phyloP scores from a whole-genome alignment of 2,888 invertebrate species.

The Apamea anceps region DNA sequence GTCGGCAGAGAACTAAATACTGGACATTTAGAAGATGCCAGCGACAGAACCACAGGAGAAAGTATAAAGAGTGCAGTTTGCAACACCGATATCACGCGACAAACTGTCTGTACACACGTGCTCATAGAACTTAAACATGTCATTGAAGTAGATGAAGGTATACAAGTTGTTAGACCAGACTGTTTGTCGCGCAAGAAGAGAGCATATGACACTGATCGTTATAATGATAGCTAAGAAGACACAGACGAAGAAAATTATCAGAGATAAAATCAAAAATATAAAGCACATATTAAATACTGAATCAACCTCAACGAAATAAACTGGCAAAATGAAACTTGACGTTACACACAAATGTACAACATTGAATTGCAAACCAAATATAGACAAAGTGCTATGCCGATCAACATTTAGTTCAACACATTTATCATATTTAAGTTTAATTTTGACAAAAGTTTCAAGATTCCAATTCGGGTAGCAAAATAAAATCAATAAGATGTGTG shows the following conservation, averaged over 20 bases:
- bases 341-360: constrained; percentile 88
- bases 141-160: neutral
- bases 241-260: constrained; percentile 86
- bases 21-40: constrained; percentile 87
- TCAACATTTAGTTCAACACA: constrained; percentile 75
- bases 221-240: constrained; percentile 89
- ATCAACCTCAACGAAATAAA: constrained; percentile 81
- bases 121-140: constrained; percentile 9
- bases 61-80: constrained; percentile 91
- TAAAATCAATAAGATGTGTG: constrained; percentile 52
- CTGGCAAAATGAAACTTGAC: constrained; percentile 84
- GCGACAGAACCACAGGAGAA: constrained; percentile 89
- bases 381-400: constrained; percentile 86
- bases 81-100: constrained; percentile 88
- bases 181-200: constrained; percentile 82
- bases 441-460: constrained; percentile 57
- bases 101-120: constrained; percentile 74
- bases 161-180: constrained; percentile 67
- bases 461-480: constrained; percentile 55
- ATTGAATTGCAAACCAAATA: constrained; percentile 88
- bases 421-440: constrained; percentile 49
- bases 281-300: constrained; percentile 84
- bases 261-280: constrained; percentile 82
- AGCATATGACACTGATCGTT: constrained; percentile 87
- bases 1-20: constrained; percentile 84